phyloP scores from a whole-genome alignment of 2,888 invertebrate genomes.

The Cephus pulcher region DNA sequence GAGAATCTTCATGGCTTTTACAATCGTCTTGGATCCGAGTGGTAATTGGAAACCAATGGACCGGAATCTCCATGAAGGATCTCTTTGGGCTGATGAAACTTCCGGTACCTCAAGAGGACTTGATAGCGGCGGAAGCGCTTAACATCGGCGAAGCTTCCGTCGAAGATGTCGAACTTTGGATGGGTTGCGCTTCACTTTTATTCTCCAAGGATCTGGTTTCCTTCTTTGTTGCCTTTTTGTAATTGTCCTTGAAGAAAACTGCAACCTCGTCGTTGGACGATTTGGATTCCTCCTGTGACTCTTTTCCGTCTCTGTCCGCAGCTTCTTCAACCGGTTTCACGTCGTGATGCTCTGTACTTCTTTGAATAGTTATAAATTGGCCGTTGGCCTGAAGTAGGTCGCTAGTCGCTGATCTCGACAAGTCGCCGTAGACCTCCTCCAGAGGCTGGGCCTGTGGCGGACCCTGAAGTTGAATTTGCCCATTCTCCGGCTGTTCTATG shows the following conservation, averaged over 20 bases:
- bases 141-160: neutral
- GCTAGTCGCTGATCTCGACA: constrained; percentile 29
- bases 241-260: constrained; percentile 52
- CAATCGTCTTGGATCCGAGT: neutral
- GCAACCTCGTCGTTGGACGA: constrained; percentile 46
- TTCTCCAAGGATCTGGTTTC: constrained; percentile 41
- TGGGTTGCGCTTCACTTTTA: constrained; percentile 24
- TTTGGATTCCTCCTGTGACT: constrained; percentile 19
- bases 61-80: neutral
- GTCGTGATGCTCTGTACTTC: neutral
- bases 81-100: neutral
- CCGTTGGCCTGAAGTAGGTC: constrained; percentile 14
- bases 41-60: neutral
- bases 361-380: constrained; percentile 13
- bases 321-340: constrained; percentile 7
- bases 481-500: constrained; percentile 76
- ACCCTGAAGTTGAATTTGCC: constrained; percentile 49
- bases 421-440: constrained; percentile 43
- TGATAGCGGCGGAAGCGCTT: neutral
- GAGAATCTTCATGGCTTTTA: neutral
- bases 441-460: constrained; percentile 42
- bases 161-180: neutral
- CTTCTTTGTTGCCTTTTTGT: constrained; percentile 41
- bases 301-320: constrained; percentile 20
- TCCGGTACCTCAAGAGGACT: neutral